Conservation (phyloP, 2,797 vertebrate species). For the Nannoperca obscura region DNA sequence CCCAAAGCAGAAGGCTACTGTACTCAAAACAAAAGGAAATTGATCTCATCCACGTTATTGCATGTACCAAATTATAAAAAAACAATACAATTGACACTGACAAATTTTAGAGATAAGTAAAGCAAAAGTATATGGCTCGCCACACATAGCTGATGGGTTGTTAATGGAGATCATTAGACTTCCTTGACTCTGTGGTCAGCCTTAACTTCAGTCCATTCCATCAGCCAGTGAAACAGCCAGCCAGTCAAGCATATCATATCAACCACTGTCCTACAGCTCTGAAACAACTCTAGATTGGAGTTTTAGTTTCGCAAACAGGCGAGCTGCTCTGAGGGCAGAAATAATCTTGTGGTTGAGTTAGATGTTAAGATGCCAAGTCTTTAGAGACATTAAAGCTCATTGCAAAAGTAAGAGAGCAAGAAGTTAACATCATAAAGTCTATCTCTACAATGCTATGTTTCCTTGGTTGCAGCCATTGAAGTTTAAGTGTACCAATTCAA, state of each 20-base stretch:
- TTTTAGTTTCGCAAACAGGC: conserved; percentile 6
- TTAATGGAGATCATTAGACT: conserved; percentile 18
- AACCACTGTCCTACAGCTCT: conserved; percentile 8
- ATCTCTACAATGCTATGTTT: background rate
- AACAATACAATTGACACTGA: background rate
- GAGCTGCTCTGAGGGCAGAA: background rate
- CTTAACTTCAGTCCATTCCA: conserved; percentile 4
- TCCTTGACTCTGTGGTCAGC: conserved; percentile 17
- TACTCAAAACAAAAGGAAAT: conserved; percentile 40
- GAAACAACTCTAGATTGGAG: conserved; percentile 9
- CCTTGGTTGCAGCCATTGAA: background rate
- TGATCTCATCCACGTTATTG: background rate
- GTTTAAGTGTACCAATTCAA: conserved; percentile 28
- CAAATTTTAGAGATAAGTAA: background rate
- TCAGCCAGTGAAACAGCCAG: conserved; percentile 2
- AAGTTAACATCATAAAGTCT: background rate
- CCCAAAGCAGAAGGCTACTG: conserved; percentile 3
- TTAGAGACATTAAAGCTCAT: background rate
- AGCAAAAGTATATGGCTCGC: background rate
- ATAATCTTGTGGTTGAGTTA: conserved; percentile 11
- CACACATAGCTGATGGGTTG: background rate
- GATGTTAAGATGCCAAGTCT: background rate
- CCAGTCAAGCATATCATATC: conserved; percentile 22
- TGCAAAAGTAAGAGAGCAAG: background rate
- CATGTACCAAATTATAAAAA: background rate